Base-by-base conservation (phyloP, 2,888 invertebrate species). In the Geotrupes spiniger region DNA sequence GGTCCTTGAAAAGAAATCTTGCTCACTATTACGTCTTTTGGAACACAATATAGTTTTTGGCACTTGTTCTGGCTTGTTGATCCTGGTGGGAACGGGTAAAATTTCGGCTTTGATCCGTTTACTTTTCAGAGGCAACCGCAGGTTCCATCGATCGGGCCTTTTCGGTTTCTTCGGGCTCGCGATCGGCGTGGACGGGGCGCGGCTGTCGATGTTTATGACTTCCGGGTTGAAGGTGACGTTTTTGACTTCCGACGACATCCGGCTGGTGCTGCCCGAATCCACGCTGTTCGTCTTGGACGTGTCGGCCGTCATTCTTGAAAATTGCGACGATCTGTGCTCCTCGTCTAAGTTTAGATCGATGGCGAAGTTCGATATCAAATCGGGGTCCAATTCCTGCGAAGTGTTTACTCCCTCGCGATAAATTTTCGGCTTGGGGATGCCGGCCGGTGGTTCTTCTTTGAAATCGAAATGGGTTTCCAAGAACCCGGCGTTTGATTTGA, bases 181-280 rank as follows among this genome's bases (percentile, higher is more conserved):
- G n/a, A 36, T 45, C 5, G 50, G 53, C 21, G 21, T 6, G 17
- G 44, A 48, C 11, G 44, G 17, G 25, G 38, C 51, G 11, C 17
- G 10, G 10, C 39, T 36, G 14, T 63, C 63, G 29, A 69, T 68
- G 44, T 63, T 69, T 42, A 66, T 62, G 27, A 70, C 72, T 54
- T 74, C 62, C 10, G 73, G 73, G 61, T 72, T 73, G 58, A 74
- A 74, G 2, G 72, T 73, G 41, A 74, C 74, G 46, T 70, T 72
- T 55, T 74, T 74, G 14, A 66, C 60, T 39, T 59, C 59, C 1
- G 55, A 55, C 8, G 71, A 70, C 2, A 71, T 72, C 39, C 71
- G 58, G 49, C 70, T 46, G 21, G 31, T 41, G 51, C 65, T 67
- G 11, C 70, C 63, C 9, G 71, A 71, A 50, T 72, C 68, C 26